Conservation (phyloP, 92 coral and sea anemone species). For the Galaxea fascicularis region DNA sequence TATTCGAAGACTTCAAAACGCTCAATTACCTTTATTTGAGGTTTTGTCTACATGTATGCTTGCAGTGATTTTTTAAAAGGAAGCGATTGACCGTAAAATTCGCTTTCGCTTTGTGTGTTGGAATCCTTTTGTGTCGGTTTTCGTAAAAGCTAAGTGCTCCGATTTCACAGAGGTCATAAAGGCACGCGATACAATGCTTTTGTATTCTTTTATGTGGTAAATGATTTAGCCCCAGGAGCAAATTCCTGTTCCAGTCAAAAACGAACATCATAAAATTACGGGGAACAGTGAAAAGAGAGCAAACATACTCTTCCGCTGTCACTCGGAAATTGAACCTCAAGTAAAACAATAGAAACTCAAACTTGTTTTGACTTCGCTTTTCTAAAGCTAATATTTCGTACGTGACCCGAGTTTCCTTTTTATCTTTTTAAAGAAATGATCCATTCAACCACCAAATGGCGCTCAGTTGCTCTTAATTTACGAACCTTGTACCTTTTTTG, state of each 20-base stretch:
- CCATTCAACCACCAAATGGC: constrained; percentile 1
- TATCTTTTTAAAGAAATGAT: constrained; percentile 12
- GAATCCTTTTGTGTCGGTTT: constrained; percentile 25
- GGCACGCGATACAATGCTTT: background rate
- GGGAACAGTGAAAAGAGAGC: background rate
- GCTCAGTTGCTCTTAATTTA: background rate
- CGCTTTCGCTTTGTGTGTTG: constrained; percentile 13
- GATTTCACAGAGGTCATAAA: background rate
- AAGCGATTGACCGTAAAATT: background rate
- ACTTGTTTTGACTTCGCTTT: constrained; percentile 15
- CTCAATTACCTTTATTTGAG: background rate
- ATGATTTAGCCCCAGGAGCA: constrained; percentile 10
- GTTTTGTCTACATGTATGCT: constrained; percentile 1
- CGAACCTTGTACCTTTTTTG: too few species aligned
- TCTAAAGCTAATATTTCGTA: background rate
- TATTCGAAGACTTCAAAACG: constrained; percentile 5
- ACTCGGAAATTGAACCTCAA: constrained; percentile 19
- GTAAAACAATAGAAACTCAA: background rate
- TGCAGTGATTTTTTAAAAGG: background rate
- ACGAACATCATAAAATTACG: constrained; percentile 1
- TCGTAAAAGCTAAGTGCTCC: background rate
- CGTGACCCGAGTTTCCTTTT: constrained; percentile 13
- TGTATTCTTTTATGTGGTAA: background rate
- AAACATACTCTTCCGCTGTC: background rate
- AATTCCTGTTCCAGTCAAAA: constrained; percentile 8